Evolutionary conservation across 2,113 vertebrate genomes (phyloP).

Genomic region (Procavia capensis): DNA sequence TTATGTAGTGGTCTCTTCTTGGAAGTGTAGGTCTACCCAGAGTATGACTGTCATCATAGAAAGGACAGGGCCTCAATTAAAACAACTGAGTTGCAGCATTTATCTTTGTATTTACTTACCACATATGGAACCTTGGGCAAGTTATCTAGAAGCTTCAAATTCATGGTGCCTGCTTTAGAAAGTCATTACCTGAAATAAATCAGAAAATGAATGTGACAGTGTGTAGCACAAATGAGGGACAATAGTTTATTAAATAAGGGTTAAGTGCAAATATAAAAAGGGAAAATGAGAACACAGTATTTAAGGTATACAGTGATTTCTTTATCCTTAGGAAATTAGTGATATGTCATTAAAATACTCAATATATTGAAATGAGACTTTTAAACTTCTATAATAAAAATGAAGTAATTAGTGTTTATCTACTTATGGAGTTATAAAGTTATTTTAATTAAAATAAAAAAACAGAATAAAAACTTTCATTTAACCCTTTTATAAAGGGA

Average conservation of each 20-base stretch:
- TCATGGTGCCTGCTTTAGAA: background rate
- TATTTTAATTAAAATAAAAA: slow-evolving; percentile 21
- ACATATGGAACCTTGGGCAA: background rate
- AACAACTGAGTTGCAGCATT: background rate
- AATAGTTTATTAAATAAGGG: background rate
- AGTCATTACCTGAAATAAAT: background rate
- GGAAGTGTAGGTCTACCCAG: background rate
- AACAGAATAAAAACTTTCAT: background rate
- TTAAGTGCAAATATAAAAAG: background rate
- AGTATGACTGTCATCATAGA: too few relatives aligned
- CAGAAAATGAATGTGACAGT: background rate
- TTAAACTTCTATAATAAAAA: slow-evolving; percentile 18
- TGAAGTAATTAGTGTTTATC: background rate
- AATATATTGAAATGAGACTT: slow-evolving; percentile 13
- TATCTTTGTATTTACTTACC: background rate
- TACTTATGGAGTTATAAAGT: background rate
- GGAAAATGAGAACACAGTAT: background rate
- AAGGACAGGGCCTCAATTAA: background rate
- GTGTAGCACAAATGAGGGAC: background rate
- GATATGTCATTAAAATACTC: slow-evolving; percentile 2
- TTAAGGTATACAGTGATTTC: background rate
- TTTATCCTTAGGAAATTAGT: slow-evolving; percentile 3
- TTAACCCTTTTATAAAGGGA: background rate
- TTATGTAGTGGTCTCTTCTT: background rate
- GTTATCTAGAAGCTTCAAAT: background rate